These are phyloP conservation scores for Dicentrarchus labrax DNA, from an alignment of 2,113 vertebrate species.

Conservation along the genomic window DNA sequence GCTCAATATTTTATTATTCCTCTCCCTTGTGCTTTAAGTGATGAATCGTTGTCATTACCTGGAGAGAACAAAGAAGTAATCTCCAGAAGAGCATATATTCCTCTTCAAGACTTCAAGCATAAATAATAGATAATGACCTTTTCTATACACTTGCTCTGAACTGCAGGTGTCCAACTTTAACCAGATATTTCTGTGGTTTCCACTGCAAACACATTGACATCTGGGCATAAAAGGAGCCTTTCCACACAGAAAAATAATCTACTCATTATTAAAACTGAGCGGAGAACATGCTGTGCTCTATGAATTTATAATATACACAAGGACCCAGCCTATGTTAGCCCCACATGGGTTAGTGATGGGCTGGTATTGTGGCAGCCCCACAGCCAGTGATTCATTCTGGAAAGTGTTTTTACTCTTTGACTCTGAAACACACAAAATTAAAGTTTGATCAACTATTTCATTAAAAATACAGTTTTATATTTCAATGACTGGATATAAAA, in stretches of 20 bases:
- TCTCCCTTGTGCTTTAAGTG: slow-evolving; percentile 45
- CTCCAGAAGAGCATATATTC: slow-evolving; percentile 47
- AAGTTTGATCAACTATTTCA: neutral
- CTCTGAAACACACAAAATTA: neutral
- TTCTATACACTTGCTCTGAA: slow-evolving; percentile 37
- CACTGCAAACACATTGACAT: neutral
- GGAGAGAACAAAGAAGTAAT: slow-evolving; percentile 36
- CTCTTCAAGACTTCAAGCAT: slow-evolving; percentile 37
- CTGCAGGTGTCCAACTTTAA: slow-evolving; percentile 43
- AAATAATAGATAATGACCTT: slow-evolving; percentile 69
- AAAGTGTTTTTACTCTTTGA: neutral
- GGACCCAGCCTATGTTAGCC: neutral
- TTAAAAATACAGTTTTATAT: neutral
- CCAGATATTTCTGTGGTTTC: slow-evolving; percentile 19
- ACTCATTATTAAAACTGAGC: slow-evolving; percentile 7
- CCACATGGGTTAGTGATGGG: neutral
- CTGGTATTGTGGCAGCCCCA: neutral
- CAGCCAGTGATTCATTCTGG: neutral
- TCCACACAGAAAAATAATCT: slow-evolving; percentile 13
- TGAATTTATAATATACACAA: slow-evolving; percentile 34
- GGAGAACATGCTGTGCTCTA: slow-evolving; percentile 19
- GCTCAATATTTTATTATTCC: slow-evolving; percentile 47
- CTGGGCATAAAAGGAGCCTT: slow-evolving; percentile 3
- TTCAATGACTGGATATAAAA: neutral
- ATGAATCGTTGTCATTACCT: slow-evolving; percentile 65